Conservation (phyloP, 2,888 invertebrate genomes). For the Cataglyphis albicans region DNA sequence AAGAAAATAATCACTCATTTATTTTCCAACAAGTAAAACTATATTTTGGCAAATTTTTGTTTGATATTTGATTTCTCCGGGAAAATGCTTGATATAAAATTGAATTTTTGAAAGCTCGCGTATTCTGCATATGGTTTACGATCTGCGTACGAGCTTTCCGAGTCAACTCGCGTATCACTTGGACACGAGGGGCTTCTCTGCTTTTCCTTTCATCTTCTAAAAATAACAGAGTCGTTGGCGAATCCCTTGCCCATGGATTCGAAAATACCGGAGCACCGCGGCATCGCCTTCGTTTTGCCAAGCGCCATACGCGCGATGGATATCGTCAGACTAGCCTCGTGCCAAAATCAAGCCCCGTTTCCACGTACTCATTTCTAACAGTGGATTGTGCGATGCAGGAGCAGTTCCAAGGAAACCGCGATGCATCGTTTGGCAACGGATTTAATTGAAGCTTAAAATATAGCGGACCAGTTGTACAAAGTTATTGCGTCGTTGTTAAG, state of each 20-base stretch:
- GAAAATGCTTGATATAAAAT: slow-evolving; percentile 2
- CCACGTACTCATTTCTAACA: slow-evolving; percentile 52
- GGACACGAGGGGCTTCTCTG: slow-evolving; percentile 32
- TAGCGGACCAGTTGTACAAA: not conserved
- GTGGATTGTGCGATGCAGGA: slow-evolving; percentile 24
- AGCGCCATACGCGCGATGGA: slow-evolving; percentile 32
- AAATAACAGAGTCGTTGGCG: slow-evolving; percentile 74
- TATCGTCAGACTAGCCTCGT: slow-evolving; percentile 27
- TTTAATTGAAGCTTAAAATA: slow-evolving; percentile 41
- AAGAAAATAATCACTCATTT: not conserved
- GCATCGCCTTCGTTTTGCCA: slow-evolving; percentile 58
- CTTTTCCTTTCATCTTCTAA: slow-evolving; percentile 78
- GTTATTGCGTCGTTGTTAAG: slow-evolving; percentile 12
- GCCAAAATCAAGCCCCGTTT: slow-evolving; percentile 58
- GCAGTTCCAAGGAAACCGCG: slow-evolving; percentile 34
- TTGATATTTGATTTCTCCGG: not conserved
- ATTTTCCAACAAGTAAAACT: not conserved
- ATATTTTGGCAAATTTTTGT: not conserved
- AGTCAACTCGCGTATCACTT: slow-evolving; percentile 18
- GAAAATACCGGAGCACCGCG: slow-evolving; percentile 55
- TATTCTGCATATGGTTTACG: slow-evolving; percentile 30
- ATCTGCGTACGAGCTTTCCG: slow-evolving; percentile 41
- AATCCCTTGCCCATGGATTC: slow-evolving; percentile 63
- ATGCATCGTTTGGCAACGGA: slow-evolving; percentile 24
- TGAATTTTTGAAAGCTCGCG: slow-evolving; percentile 15